Evolutionary conservation across 2,888 invertebrate genomes (phyloP), one percentile per base, ranked within the genome.

Genomic region (Yponomeuta sedellus): DNA sequence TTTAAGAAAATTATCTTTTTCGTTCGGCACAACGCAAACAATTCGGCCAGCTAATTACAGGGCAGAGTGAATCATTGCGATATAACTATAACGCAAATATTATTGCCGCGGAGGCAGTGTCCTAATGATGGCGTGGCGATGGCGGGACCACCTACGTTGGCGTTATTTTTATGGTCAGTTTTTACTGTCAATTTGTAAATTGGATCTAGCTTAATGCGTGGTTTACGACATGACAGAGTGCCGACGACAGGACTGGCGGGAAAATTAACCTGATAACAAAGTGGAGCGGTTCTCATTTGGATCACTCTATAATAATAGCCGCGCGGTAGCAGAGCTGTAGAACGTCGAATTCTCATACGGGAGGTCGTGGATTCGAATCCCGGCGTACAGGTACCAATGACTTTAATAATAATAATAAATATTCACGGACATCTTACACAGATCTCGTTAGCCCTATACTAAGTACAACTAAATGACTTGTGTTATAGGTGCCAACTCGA

Each of bases 1-100:
- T 52, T 52, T 16, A 52, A 52, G 44, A 52, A 52, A 52, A 52
- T 52, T 52, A 52, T 52, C 16, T 52, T 52, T 52, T 34, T 22
- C 61, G 61, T 34, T 22, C 61, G 61, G 61, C 61, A 0, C 20
- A 34, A 28, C 16, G 28, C 73, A 77, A 77, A 77, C 69, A 75
- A 77, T 79, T 81, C 84, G 85, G 85, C 73, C 65, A 70, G 67
- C 68, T 82, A 81, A 85, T 85, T 74, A 85, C 76, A 85, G 77
- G 79, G 82, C 74, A 77, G 71, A 74, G 72, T 74, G 69, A 73
- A 72, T 70, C 71, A 71, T 77, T 77, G 78, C 78, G 75, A 12
- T 52, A 10, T 52, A 52, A 52, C 44, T 52, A 16, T 52, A 52
- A 52, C 16, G 44, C 83, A 82, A 84, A 84, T 80, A 83, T 52